Conservation (phyloP, 2,113 vertebrate genomes). For the Alectura lathami region DNA sequence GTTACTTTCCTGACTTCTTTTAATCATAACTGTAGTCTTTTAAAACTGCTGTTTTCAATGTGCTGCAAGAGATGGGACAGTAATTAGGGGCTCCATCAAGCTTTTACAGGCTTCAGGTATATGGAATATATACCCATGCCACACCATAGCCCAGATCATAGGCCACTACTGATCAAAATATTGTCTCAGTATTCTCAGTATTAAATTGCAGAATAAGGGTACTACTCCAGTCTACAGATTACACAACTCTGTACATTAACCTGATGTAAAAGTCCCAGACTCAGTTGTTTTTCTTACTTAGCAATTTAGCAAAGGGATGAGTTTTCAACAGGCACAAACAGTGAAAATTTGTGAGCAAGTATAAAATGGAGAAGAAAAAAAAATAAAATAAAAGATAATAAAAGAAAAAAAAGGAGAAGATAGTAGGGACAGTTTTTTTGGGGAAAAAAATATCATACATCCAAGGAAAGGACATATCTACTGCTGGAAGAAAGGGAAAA, state of each 20-base stretch:
- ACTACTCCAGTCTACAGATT: neutral
- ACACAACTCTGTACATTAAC: neutral
- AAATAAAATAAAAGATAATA: neutral
- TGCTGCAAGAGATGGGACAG: neutral
- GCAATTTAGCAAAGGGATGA: neutral
- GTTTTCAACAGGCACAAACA: neutral
- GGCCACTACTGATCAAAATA: neutral
- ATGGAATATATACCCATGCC: neutral
- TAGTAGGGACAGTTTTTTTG: neutral
- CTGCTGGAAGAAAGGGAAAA: neutral
- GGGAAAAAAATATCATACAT: neutral
- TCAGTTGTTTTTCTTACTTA: neutral
- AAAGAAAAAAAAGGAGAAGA: accelerated
- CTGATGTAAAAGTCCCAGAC: neutral
- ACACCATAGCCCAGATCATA: neutral
- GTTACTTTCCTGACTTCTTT: neutral
- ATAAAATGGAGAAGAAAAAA: neutral
- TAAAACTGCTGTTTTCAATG: neutral
- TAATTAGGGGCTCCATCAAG: neutral
- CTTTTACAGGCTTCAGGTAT: neutral
- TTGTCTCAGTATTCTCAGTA: neutral
- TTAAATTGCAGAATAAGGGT: neutral
- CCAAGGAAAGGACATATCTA: neutral
- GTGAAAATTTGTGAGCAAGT: neutral
- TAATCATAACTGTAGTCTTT: neutral